Evolutionary conservation across 2,113 vertebrate genomes (phyloP).

Genomic region (Dermatemys mawii): DNA sequence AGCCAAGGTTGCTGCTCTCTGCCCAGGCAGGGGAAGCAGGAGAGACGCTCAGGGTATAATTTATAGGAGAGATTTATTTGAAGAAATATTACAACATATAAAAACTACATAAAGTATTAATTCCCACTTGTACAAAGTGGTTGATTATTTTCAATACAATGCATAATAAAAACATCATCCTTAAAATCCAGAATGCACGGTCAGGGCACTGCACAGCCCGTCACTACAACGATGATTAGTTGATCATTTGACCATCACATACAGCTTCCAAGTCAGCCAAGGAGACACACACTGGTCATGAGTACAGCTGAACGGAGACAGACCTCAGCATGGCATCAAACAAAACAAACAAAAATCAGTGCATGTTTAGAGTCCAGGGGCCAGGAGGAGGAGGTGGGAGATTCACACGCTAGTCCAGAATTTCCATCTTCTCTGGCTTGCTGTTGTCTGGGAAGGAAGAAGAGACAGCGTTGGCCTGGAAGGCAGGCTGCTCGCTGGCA

Average conservation of each 20-base stretch:
- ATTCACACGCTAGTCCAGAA: constrained; percentile 69
- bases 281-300: constrained; percentile 48
- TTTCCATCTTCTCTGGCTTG: constrained; percentile 83
- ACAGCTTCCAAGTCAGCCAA: constrained; percentile 40
- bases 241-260: constrained; percentile 38
- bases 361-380: constrained; percentile 65
- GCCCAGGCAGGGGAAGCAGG: not conserved
- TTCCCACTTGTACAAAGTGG: constrained; percentile 81
- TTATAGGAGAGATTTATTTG: constrained; percentile 92
- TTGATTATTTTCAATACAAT: constrained; percentile 78
- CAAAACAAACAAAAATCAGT: constrained; percentile 37
- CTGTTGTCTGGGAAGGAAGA: constrained; percentile 69
- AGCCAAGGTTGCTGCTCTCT: too few species aligned
- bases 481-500: too few species aligned
- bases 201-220: constrained; percentile 80
- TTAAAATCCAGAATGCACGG: constrained; percentile 70
- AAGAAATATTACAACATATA: constrained; percentile 98
- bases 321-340: not conserved
- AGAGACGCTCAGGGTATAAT: constrained; percentile 11
- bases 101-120: constrained; percentile 95
- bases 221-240: constrained; percentile 59
- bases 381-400: not conserved
- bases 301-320: not conserved
- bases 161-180: constrained; percentile 85
- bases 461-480: not conserved